A percentile compares a stretch with the other conserved stretches of the same genome.
These are phyloP conservation scores for Corynorhinus townsendii DNA, from an alignment of 2,113 vertebrate species.

Conservation along the genomic window DNA sequence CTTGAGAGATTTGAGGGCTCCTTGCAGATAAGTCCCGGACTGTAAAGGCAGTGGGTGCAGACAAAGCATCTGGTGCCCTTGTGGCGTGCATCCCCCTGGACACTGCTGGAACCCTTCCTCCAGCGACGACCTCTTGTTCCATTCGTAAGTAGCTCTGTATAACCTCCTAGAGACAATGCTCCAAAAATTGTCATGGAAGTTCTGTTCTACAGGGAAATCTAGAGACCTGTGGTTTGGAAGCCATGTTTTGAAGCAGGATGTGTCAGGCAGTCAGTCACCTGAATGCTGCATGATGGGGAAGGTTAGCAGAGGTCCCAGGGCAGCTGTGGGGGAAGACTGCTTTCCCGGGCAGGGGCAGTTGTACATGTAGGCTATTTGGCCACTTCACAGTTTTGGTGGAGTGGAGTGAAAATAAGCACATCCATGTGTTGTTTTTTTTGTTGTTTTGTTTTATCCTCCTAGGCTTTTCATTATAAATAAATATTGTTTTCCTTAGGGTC, in stretches of 20 bases:
- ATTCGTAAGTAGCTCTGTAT: neutral
- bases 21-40: too few relatives aligned
- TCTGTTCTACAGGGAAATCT: neutral
- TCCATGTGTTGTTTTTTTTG: too few relatives aligned
- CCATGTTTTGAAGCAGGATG: neutral
- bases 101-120: neutral
- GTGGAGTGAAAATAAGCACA: neutral
- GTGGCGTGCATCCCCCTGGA: fast-evolving
- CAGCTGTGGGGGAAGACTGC: neutral
- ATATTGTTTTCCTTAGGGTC: neutral
- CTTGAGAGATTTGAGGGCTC: neutral
- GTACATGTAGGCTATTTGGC: neutral
- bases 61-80: neutral
- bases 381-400: neutral
- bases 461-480: neutral
- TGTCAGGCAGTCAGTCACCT: neutral
- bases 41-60: neutral
- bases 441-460: neutral
- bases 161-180: neutral
- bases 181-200: neutral
- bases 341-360: neutral
- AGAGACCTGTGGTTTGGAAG: neutral
- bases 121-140: neutral
- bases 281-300: neutral
- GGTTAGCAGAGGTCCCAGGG: fast-evolving